Base-by-base conservation (phyloP, 2,797 vertebrate species). In the Melanotaenia maccullochi region DNA sequence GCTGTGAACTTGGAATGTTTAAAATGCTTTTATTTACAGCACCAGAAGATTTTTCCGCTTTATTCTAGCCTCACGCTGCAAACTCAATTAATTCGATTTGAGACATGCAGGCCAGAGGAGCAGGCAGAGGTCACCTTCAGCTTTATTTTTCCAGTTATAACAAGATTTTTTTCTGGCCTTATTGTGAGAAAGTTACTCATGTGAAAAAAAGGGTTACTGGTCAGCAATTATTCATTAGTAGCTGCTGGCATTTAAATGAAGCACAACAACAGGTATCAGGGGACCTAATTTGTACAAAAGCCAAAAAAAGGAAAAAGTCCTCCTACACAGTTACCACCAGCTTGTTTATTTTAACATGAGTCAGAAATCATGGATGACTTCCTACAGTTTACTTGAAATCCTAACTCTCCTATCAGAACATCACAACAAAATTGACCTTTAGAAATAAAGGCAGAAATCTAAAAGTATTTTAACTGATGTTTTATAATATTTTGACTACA, bases 251-350 rank as follows among this genome's bases (percentile, higher is more conserved):
- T 78, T 80, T 20, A 74, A 82, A 82, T 81, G 55, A 72, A 75
- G 82, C 71, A n/a, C 51, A 71, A 24, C 42, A 73, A 65, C 36
- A 63, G 71, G 68, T 77, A 81, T 63, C 79, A 75, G 55, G 68
- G 75, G 71, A 75, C 65, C 71, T 79, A 52, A 88, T 85, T 82
- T 88, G 76, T 82, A 62, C 67, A 60, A 76, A 68, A 49, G 18
- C 14, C 9, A 40, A 40, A 40, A 40, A 20, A 44, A 44, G 42
- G 42, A 44, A 44, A 44, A 44, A 20, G 42, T 7, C 42, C 79
- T 69, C 84, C 78, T 68, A 82, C 81, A 44, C 68, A 73, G 36
- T 60, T 54, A 61, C 60, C 63, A 35, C 36, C 33, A 8, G 24
- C 30, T 16, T 65, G 40, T 64, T 71, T 33, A 25, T 71, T 68